Base-by-base conservation (phyloP, 2,888 invertebrate genomes). In the Troides oblongomaculatus region DNA sequence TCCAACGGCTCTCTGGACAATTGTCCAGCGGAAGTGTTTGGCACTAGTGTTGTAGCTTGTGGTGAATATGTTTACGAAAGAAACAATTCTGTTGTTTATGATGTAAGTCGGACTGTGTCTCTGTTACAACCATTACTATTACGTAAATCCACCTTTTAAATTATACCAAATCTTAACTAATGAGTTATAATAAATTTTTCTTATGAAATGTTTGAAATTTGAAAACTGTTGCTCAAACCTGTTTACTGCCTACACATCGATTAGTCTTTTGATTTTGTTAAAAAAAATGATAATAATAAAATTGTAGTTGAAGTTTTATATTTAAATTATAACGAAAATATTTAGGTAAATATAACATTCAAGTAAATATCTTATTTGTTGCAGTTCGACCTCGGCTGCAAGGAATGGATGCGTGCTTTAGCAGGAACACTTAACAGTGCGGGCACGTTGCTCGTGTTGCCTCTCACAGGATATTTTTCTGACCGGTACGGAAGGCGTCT, bases 391-490 rank as follows among this genome's bases (percentile, higher is more conserved):
- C 81, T 95, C 6, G 93, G 93, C 43, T 94, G 94, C 76, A 88
- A 93, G 50, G 87, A 93, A 74, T 95, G 95, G 95, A 94, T 94
- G 79, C 83, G 95, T 64, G 92, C 95, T 0, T 77, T 95, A 73
- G 93, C 95, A 21, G 95, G 95, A 5, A 95, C 95, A 7, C 84
- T 95, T 5, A 94, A 94, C 78, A 95, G 93, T 76, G 78, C 94
- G 63, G 95, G 95, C 17, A 94, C 94, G 75, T 93, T 95, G 74
- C 82, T 95, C 71, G 94, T 94, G 8, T 86, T 95, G 73, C 94
- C 94, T 1, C 81, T 95, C 57, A 93, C 94, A 5, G 95, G 95
- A 50, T 89, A 92, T 64, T 79, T 95, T 58, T 95, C 95, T 3
- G 95, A 95, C 83, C 93, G 88, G 69, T 92, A 83, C 68, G 93